Conservation (phyloP, 2,888 invertebrate species). For the Hyposoter didymator region DNA sequence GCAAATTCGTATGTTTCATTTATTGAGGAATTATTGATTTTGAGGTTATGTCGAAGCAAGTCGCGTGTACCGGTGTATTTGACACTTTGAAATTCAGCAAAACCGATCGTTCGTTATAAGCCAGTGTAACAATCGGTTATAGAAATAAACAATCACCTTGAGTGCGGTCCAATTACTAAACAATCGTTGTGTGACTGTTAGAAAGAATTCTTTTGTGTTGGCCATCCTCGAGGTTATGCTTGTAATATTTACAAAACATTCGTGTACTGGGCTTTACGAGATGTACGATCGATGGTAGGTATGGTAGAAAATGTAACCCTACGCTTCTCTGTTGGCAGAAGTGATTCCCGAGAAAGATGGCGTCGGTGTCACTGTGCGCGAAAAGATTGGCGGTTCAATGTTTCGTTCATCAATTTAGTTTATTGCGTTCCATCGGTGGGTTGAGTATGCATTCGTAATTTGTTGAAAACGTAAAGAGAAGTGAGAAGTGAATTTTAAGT, state of each 20-base stretch:
- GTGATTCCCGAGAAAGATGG: neutral
- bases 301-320: neutral
- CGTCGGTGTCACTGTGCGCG: neutral
- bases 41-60: constrained; percentile 36
- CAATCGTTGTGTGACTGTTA: constrained; percentile 76
- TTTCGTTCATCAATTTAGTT: neutral
- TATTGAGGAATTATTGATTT: neutral
- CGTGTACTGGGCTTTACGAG: too few relatives aligned
- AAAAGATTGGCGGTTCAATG: neutral
- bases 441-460: neutral
- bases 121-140: neutral
- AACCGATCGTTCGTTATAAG: neutral
- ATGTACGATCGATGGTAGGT: neutral
- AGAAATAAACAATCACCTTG: constrained; percentile 70
- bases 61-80: neutral
- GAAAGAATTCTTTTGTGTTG: constrained; percentile 72
- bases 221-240: constrained; percentile 71
- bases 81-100: neutral
- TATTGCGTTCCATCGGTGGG: neutral
- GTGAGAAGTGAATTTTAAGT: neutral
- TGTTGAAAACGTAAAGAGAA: neutral
- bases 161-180: constrained; percentile 82
- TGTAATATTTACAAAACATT: constrained; percentile 1
- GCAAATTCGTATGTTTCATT: constrained; percentile 18
- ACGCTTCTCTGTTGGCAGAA: neutral